Percentiles rank a stretch among this genome's conserved stretches.
These are phyloP conservation scores for Cisticola juncidis DNA, from an alignment of 2,113 vertebrate species.

Conservation along the genomic window DNA sequence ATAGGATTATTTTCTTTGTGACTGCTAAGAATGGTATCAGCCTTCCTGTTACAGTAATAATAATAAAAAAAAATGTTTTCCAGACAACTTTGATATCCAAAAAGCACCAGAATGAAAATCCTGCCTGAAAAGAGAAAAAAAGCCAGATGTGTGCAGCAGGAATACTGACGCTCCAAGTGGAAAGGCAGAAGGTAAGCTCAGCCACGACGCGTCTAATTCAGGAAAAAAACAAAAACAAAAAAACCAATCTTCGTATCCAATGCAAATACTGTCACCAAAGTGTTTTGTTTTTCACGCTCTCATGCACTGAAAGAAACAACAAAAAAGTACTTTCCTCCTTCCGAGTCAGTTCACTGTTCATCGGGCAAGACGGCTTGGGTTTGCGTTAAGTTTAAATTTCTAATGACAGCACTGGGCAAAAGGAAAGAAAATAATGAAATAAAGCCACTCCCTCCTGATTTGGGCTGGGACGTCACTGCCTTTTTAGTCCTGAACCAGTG, in stretches of 20 bases:
- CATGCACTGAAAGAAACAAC: background rate
- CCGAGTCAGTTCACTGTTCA: background rate
- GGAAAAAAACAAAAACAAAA: background rate
- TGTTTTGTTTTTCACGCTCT: background rate
- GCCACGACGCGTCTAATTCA: constrained; percentile 23
- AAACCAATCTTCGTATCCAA: constrained; percentile 3
- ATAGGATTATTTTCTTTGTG: background rate
- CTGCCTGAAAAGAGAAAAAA: constrained; percentile 22
- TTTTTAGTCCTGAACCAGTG: constrained; percentile 59
- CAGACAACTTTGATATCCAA: constrained; percentile 28
- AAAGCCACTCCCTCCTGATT: constrained; percentile 63
- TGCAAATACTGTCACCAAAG: background rate
- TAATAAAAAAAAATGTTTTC: background rate
- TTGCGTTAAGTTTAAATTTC: constrained; percentile 57
- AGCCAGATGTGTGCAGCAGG: constrained; percentile 41
- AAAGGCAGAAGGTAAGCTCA: constrained; percentile 42
- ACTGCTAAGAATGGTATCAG: background rate
- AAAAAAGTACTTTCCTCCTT: constrained; percentile 26
- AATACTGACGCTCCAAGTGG: background rate
- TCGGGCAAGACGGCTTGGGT: constrained; percentile 6
- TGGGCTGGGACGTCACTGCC: constrained; percentile 64
- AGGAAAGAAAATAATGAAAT: constrained; percentile 43
- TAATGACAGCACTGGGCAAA: constrained; percentile 65
- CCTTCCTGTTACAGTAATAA: constrained; percentile 9
- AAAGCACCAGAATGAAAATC: constrained; percentile 34